These are phyloP conservation scores for Heliconius cydno DNA, from an alignment of 2,888 invertebrate genomes.

Conservation along the genomic window DNA sequence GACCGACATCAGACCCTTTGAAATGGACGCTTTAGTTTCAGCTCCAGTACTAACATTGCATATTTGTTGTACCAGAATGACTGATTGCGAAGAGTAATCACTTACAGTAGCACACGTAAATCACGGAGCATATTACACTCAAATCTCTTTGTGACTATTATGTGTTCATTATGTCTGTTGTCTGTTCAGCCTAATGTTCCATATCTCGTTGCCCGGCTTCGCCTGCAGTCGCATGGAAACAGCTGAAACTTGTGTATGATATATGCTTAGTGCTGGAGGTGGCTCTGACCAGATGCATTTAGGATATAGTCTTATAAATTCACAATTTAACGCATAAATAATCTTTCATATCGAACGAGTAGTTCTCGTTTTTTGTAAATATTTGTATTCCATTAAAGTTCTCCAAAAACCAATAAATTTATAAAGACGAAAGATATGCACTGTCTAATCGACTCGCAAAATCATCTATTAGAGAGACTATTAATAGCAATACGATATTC, in stretches of 20 bases:
- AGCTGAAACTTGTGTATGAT: too few species aligned
- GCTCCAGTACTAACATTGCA: not conserved
- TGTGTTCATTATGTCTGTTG: not conserved
- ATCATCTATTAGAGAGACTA: not conserved
- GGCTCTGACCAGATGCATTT: too few species aligned
- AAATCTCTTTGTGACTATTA: conserved; percentile 8
- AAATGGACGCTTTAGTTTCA: not conserved
- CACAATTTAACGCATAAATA: too few species aligned
- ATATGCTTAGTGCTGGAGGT: too few species aligned
- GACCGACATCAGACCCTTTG: conserved; percentile 8
- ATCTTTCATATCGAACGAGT: too few species aligned
- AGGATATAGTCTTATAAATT: too few species aligned
- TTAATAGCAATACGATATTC: conserved; percentile 13
- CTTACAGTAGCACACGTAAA: conserved; percentile 2
- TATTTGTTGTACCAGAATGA: conserved; percentile 13
- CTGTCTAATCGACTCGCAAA: not conserved
- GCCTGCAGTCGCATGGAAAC: too few species aligned
- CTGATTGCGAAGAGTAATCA: conserved; percentile 19
- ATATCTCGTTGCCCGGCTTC: not conserved
- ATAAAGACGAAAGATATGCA: not conserved
- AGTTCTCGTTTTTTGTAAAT: too few species aligned
- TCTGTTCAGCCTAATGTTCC: not conserved
- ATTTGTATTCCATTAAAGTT: too few species aligned
- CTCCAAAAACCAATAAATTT: too few species aligned
- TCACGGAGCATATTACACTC: not conserved